These are phyloP conservation scores for Apistogramma diplotaenia DNA, from an alignment of 2,113 vertebrate genomes.

Conservation along the genomic window DNA sequence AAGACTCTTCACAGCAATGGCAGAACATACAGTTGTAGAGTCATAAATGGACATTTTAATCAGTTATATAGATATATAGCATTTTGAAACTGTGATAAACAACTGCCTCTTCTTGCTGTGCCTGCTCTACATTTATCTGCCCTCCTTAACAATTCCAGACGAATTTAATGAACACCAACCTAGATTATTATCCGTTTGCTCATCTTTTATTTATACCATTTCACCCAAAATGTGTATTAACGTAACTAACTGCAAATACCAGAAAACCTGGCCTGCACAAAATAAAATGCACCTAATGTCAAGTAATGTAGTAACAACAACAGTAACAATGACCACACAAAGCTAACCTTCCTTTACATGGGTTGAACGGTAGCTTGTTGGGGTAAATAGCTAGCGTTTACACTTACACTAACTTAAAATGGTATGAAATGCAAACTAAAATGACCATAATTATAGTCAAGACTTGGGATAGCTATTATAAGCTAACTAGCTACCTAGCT, in stretches of 20 bases:
- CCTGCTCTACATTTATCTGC: not conserved
- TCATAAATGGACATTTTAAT: not conserved
- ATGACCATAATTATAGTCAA: not conserved
- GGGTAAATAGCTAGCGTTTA: not conserved
- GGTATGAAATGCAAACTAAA: not conserved
- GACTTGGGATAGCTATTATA: not conserved
- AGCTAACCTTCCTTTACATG: not conserved
- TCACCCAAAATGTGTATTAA: not conserved
- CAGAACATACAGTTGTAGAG: not conserved
- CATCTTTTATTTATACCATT: not conserved
- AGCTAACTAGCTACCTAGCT: not conserved
- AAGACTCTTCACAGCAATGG: not conserved
- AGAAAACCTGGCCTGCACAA: not conserved
- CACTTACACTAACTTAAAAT: not conserved
- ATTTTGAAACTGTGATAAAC: not conserved
- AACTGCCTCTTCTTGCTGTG: not conserved
- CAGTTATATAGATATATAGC: not conserved
- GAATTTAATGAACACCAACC: not conserved
- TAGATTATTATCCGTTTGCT: not conserved
- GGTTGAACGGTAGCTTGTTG: not conserved
- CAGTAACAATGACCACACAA: not conserved
- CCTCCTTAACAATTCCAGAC: not conserved
- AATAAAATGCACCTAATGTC: not conserved
- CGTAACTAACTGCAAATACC: not conserved
- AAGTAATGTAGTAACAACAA: not conserved